Evolutionary conservation across 2,797 vertebrate species (phyloP).

Genomic region (Takifugu ocellatus): DNA sequence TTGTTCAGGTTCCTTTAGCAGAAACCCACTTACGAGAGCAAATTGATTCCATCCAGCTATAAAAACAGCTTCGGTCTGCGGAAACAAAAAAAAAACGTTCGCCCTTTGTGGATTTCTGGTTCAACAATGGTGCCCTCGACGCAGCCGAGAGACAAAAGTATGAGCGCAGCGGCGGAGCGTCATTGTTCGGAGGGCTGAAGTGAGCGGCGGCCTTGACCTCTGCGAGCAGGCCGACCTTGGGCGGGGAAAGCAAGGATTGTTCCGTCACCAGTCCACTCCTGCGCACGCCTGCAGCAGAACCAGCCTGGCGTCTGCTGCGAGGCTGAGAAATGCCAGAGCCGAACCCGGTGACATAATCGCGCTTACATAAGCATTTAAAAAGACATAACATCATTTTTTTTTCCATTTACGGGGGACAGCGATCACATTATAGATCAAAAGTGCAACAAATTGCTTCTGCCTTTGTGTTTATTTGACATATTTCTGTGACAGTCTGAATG

Average conservation of each 20-base stretch:
- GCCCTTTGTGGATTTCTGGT: slow-evolving; percentile 29
- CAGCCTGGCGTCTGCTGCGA: slow-evolving; percentile 22
- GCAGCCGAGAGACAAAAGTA: slow-evolving; percentile 5
- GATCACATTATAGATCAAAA: no score
- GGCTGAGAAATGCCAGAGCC: slow-evolving; percentile 20
- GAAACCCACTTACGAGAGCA: slow-evolving; percentile 42
- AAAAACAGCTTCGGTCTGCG: slow-evolving; percentile 46
- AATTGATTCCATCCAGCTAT: slow-evolving; percentile 50
- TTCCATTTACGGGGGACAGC: no score
- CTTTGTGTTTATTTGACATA: not conserved
- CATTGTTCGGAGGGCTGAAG: no score
- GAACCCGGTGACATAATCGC: slow-evolving; percentile 32
- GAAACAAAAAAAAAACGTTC: slow-evolving; percentile 11
- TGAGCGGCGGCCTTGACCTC: no score
- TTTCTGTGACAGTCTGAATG: no score
- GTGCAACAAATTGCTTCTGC: not conserved
- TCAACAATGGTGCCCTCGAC: slow-evolving; percentile 14
- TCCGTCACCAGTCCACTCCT: no score
- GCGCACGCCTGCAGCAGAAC: slow-evolving; percentile 25
- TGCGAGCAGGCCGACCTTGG: no score
- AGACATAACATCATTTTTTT: not conserved
- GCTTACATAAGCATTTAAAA: slow-evolving; percentile 29
- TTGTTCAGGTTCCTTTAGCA: slow-evolving; percentile 42
- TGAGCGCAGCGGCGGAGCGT: not conserved
- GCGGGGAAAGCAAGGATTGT: no score